Conservation (phyloP, 2,888 invertebrate genomes). For the Melitaea athalia region DNA sequence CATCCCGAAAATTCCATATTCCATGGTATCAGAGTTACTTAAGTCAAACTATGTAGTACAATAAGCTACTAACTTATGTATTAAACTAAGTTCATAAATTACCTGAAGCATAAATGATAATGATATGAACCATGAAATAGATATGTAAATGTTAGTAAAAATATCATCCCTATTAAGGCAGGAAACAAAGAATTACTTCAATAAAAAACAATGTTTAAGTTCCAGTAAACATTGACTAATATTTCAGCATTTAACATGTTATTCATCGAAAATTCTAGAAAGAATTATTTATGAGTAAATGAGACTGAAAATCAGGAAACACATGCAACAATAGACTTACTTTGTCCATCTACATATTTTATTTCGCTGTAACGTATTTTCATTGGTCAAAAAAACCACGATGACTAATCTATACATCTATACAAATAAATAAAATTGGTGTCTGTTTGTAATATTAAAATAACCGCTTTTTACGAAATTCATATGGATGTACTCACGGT, state of each 20-base stretch:
- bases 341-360: background rate
- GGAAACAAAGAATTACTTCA: background rate
- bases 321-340: conserved; percentile 14
- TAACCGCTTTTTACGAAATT: no score
- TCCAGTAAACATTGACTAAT: background rate
- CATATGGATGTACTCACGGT: no score
- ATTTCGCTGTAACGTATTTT: conserved; percentile 22
- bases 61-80: no score
- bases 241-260: background rate
- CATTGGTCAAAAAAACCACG: conserved; percentile 25
- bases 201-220: background rate
- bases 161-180: background rate
- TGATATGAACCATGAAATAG: no score
- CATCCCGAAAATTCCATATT: no score
- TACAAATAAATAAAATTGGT: no score
- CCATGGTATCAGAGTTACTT: no score
- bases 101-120: no score
- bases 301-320: background rate
- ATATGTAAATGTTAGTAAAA: background rate
- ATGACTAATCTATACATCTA: no score
- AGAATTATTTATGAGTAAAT: background rate
- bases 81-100: no score
- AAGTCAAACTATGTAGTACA: no score
- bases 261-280: conserved; percentile 11
- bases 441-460: no score